A percentile compares a stretch with the other conserved stretches of the same genome.
These are phyloP conservation scores for Laspeyria flexula DNA, from an alignment of 2,888 invertebrate genomes.

Conservation along the genomic window DNA sequence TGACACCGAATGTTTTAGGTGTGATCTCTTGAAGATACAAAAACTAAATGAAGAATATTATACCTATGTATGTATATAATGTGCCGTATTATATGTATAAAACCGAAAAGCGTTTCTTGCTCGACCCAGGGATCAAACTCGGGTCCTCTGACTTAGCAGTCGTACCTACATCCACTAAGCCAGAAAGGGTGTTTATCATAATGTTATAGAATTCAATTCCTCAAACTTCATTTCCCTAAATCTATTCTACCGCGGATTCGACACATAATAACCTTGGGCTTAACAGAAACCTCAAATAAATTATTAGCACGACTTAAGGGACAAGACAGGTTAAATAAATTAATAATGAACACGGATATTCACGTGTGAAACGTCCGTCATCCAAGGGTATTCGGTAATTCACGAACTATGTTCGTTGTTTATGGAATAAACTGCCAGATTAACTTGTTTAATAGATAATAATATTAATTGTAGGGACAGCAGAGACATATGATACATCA, in stretches of 20 bases:
- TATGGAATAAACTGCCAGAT: conserved; percentile 32
- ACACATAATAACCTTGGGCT: conserved; percentile 17
- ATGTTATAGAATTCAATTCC: too few species aligned
- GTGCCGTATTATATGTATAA: too few species aligned
- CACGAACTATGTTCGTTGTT: conserved; percentile 36
- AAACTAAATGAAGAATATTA: too few species aligned
- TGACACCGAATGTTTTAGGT: too few species aligned
- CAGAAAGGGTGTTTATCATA: too few species aligned
- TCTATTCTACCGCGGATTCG: conserved; percentile 11
- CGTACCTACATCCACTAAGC: too few species aligned
- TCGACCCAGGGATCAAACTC: too few species aligned
- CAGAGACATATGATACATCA: neutral
- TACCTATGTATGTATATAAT: too few species aligned
- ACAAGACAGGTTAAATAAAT: conserved; percentile 27
- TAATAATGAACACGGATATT: conserved; percentile 30
- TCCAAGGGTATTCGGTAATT: conserved; percentile 26
- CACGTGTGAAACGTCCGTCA: conserved; percentile 24
- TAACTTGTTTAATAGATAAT: conserved; percentile 20
- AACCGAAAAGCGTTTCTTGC: too few species aligned
- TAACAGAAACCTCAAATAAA: conserved; percentile 26
- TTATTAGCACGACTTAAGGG: conserved; percentile 29
- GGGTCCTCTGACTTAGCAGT: too few species aligned
- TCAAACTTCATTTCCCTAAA: neutral
- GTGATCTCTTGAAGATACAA: too few species aligned
- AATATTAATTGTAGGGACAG: conserved; percentile 14